phyloP scores from a whole-genome alignment of 1,140 invertebrate genomes.

The Tribolium castaneum region DNA sequence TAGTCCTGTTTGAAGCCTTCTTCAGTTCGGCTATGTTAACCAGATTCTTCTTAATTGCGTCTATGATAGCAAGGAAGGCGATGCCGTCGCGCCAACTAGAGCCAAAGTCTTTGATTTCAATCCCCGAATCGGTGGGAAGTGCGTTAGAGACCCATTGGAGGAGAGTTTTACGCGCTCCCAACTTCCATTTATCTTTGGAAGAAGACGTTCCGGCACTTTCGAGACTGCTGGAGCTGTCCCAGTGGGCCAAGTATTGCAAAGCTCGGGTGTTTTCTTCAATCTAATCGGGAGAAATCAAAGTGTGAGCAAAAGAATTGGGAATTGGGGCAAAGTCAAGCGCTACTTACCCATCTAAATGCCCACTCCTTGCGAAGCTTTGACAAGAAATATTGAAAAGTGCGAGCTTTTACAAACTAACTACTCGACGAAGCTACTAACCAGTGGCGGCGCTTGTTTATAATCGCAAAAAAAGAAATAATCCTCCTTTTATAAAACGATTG shows the following conservation, averaged over 20 bases:
- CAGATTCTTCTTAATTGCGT: constrained; percentile 93
- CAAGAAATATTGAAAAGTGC: constrained; percentile 24
- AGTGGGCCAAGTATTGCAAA: constrained; percentile 86
- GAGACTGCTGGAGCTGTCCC: constrained; percentile 83
- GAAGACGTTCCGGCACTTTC: constrained; percentile 78
- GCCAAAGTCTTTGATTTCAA: constrained; percentile 95
- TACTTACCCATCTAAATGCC: constrained; percentile 44
- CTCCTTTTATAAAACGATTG: too few species aligned
- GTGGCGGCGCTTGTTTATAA: too few species aligned
- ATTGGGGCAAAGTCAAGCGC: background rate
- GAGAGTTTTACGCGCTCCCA: constrained; percentile 91
- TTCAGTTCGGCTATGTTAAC: constrained; percentile 87
- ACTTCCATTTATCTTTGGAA: constrained; percentile 83
- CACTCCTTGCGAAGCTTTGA: constrained; percentile 53
- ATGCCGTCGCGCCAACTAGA: constrained; percentile 97
- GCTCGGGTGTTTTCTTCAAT: constrained; percentile 96
- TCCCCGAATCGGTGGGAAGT: constrained; percentile 87
- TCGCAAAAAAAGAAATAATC: too few species aligned
- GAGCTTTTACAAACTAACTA: constrained; percentile 27
- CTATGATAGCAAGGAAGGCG: constrained; percentile 96
- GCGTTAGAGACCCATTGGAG: constrained; percentile 95
- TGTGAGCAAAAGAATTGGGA: background rate
- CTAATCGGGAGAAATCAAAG: constrained; percentile 67
- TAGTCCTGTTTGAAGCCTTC: constrained; percentile 80
- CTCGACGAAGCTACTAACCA: background rate